These are phyloP conservation scores for Spea hammondii DNA, from an alignment of 2,797 vertebrate species.

Conservation along the genomic window DNA sequence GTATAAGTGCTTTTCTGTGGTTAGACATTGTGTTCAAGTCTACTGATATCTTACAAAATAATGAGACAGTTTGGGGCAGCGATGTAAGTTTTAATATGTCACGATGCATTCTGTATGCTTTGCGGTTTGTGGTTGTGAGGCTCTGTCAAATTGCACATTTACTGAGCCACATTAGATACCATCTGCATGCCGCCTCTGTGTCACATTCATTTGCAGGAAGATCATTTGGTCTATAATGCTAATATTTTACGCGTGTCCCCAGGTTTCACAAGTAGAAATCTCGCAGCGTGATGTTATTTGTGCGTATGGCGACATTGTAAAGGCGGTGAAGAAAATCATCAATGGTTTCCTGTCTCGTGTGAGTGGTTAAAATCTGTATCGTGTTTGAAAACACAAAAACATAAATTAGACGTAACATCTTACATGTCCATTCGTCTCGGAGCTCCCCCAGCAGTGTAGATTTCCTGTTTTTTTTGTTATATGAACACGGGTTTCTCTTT, in stretches of 20 bases:
- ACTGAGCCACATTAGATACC: conserved; percentile 25
- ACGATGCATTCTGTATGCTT: neutral
- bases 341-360: too few relatives aligned
- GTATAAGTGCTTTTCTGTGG: neutral
- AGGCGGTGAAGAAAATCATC: too few relatives aligned
- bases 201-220: conserved; percentile 28
- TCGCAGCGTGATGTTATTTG: neutral
- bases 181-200: conserved; percentile 3
- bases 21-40: conserved; percentile 4
- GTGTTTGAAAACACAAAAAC: too few relatives aligned
- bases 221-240: conserved; percentile 1
- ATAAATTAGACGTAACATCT: too few relatives aligned
- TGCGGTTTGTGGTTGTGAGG: conserved; percentile 30
- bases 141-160: conserved; percentile 29
- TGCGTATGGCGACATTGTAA: too few relatives aligned
- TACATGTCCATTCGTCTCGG: too few relatives aligned
- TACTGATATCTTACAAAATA: neutral
- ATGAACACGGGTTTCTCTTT: too few relatives aligned
- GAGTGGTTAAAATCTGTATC: too few relatives aligned
- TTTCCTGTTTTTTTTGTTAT: too few relatives aligned
- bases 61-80: neutral
- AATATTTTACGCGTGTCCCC: conserved; percentile 10
- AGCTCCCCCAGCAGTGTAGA: too few relatives aligned
- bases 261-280: conserved; percentile 9
- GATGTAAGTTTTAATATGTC: neutral